Conservation (phyloP, 1,140 invertebrate genomes). For the Lanistes nyassanus region DNA sequence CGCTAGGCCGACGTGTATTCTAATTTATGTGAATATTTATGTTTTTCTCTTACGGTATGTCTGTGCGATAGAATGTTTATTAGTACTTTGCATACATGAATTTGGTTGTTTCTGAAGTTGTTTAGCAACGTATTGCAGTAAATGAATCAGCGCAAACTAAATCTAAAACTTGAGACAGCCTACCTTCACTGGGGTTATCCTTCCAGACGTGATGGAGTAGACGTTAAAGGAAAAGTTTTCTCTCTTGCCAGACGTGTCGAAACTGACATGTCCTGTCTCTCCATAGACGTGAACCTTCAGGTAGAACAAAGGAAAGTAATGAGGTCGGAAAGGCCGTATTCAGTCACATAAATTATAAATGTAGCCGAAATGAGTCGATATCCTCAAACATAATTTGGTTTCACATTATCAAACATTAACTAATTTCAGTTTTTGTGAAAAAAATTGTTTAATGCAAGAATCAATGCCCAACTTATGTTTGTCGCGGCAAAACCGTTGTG, state of each 20-base stretch:
- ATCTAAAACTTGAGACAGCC: not conserved
- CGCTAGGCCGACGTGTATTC: too few relatives aligned
- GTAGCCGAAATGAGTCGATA: not conserved
- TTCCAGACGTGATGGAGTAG: slow-evolving; percentile 8
- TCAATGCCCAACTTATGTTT: too few relatives aligned
- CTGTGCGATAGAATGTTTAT: not conserved
- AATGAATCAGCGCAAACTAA: not conserved
- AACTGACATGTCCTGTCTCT: slow-evolving; percentile 21
- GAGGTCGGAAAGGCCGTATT: not conserved
- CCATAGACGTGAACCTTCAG: slow-evolving; percentile 28
- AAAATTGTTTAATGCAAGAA: too few relatives aligned
- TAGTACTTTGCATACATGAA: not conserved
- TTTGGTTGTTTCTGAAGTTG: not conserved
- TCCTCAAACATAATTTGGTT: not conserved
- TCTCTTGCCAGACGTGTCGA: slow-evolving; percentile 16
- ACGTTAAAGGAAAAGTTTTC: slow-evolving; percentile 18
- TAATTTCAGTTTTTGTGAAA: not conserved
- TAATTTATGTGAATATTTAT: not conserved
- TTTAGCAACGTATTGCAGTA: not conserved
- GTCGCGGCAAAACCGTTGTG: too few relatives aligned
- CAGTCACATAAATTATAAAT: not conserved
- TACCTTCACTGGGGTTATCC: slow-evolving; percentile 9
- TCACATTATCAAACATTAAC: not conserved
- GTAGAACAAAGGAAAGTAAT: not conserved
- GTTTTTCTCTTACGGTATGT: not conserved